Evolutionary conservation across 2,888 invertebrate genomes (phyloP).

Genomic region (Galeruca laticollis): DNA sequence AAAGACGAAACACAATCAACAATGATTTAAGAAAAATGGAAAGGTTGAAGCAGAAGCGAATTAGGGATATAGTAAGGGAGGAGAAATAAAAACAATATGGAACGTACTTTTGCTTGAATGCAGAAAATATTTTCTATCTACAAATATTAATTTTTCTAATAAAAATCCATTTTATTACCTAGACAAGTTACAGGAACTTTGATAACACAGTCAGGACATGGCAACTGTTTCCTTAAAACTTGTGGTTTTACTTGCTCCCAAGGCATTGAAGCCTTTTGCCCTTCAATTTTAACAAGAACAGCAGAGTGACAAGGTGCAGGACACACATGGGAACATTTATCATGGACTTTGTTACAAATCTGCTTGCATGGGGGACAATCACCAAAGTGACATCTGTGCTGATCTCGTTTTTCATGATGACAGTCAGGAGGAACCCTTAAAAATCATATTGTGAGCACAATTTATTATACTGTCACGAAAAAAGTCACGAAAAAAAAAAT

Average conservation of each 20-base stretch:
- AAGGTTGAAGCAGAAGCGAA: too few relatives aligned
- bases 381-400: conserved; percentile 86
- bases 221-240: conserved; percentile 69
- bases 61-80: too few relatives aligned
- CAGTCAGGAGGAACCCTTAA: conserved; percentile 81
- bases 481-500: conserved; percentile 2
- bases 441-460: not conserved
- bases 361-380: conserved; percentile 87
- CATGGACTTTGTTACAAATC: conserved; percentile 73
- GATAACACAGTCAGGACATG: conserved; percentile 80
- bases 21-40: too few relatives aligned
- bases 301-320: conserved; percentile 81
- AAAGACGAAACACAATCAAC: too few relatives aligned
- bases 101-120: too few relatives aligned
- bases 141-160: not conserved
- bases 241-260: conserved; percentile 71
- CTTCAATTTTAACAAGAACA: conserved; percentile 74
- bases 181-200: conserved; percentile 80
- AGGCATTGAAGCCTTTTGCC: conserved; percentile 74
- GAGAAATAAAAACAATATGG: not conserved
- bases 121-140: too few relatives aligned
- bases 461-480: not conserved
- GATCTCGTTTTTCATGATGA: conserved; percentile 80
- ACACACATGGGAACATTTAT: conserved; percentile 78
- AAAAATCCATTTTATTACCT: conserved; percentile 51